Evolutionary conservation across 92 coral and sea anemone species (phyloP).

Genomic region (Porites evermanni): DNA sequence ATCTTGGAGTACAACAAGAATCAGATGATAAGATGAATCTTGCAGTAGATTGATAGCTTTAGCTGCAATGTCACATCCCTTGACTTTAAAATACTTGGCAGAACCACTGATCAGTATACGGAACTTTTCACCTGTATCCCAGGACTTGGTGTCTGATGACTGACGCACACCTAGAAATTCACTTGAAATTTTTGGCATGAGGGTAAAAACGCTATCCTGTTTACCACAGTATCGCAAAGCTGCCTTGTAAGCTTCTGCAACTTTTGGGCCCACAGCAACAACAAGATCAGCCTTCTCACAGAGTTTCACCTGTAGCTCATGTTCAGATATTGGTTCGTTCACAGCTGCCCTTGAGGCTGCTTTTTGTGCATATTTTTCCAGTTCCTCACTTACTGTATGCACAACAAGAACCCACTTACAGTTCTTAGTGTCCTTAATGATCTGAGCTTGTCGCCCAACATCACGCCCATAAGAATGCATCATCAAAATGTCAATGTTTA

Average conservation of each 20-base stretch:
- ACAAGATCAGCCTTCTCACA: constrained; percentile 42
- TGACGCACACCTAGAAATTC: constrained; percentile 18
- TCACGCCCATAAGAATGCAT: constrained; percentile 35
- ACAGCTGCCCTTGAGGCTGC: not conserved
- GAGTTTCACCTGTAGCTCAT: constrained; percentile 19
- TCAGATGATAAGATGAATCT: constrained; percentile 17
- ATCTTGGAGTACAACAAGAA: constrained; percentile 8
- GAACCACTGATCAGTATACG: constrained; percentile 37
- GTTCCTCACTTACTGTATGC: constrained; percentile 37
- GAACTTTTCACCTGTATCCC: constrained; percentile 5
- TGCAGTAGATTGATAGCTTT: constrained; percentile 25
- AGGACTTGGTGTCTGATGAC: not conserved
- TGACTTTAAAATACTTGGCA: constrained; percentile 35
- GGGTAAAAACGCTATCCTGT: not conserved
- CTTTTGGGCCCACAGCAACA: constrained; percentile 44
- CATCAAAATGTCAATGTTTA: constrained; percentile 28
- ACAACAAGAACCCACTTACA: constrained; percentile 47
- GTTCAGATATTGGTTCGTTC: not conserved
- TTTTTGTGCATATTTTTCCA: constrained; percentile 15
- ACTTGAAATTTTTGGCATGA: constrained; percentile 29
- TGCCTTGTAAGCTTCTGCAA: constrained; percentile 29
- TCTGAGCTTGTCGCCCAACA: constrained; percentile 44
- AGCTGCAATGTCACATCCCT: constrained; percentile 51
- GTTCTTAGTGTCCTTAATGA: constrained; percentile 10
- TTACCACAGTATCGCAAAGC: constrained; percentile 26